phyloP scores from a whole-genome alignment of 2,113 vertebrate genomes.

The Carettochelys insculpta region DNA sequence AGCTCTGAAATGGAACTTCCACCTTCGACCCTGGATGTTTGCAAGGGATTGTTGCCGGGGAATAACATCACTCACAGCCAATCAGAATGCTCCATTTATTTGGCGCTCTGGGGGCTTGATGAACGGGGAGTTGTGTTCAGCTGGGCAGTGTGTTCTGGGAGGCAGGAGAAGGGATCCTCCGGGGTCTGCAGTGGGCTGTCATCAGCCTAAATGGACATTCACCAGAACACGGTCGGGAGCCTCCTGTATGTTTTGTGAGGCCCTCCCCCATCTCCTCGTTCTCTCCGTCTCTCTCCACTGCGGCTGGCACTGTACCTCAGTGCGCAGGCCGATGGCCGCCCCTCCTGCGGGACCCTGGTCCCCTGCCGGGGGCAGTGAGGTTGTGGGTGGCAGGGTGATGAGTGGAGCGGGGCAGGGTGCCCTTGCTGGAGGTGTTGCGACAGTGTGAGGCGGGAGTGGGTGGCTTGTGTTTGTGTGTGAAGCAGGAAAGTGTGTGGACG shows the following conservation, averaged over 20 bases:
- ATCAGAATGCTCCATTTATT: fast-evolving
- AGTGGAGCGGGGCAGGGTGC: fast-evolving
- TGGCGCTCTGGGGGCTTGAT: background rate
- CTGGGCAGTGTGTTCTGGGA: background rate
- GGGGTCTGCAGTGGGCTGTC: background rate
- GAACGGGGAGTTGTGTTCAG: background rate
- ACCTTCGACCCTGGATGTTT: background rate
- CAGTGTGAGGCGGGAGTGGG: background rate
- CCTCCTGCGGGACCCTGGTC: background rate
- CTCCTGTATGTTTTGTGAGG: fast-evolving
- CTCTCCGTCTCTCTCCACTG: background rate
- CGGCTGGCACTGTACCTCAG: background rate
- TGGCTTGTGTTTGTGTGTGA: background rate
- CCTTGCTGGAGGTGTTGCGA: background rate
- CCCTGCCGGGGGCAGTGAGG: background rate
- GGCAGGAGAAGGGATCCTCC: background rate
- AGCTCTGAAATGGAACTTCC: background rate
- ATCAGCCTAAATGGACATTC: background rate
- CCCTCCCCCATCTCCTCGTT: background rate
- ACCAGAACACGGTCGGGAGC: background rate
- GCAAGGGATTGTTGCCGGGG: fast-evolving
- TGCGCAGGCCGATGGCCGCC: fast-evolving
- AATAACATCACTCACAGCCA: fast-evolving
- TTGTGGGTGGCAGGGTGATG: background rate
- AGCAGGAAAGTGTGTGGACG: background rate